Conservation (phyloP, 2,797 vertebrate genomes). For the Mico argentatus region DNA sequence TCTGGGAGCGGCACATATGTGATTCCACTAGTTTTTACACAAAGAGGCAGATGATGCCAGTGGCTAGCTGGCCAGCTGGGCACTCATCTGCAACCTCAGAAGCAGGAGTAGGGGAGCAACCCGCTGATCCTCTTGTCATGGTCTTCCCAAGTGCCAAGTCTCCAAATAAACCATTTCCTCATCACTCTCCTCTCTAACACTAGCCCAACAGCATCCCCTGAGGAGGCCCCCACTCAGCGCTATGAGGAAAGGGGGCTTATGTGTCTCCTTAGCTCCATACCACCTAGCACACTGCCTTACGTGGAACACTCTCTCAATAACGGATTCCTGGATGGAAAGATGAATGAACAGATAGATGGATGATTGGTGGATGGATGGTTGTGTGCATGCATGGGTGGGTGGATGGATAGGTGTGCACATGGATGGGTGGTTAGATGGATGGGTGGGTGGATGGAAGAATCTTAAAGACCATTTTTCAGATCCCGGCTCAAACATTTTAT, state of each 20-base stretch:
- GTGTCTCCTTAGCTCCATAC: background rate
- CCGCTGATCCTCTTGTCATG: background rate
- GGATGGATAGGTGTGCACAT: too few relatives aligned
- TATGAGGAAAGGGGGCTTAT: background rate
- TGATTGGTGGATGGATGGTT: background rate
- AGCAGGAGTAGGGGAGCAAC: background rate
- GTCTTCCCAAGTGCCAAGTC: background rate
- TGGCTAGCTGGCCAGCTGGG: constrained; percentile 49
- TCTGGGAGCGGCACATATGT: constrained; percentile 50
- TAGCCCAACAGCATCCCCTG: background rate
- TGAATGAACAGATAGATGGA: background rate
- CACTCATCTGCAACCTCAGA: constrained; percentile 26
- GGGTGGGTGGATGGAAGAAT: background rate
- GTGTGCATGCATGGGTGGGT: background rate
- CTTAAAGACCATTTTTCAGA: background rate
- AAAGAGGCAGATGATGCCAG: constrained; percentile 63
- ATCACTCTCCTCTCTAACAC: background rate
- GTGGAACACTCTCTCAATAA: background rate
- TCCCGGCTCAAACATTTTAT: background rate
- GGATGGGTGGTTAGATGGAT: background rate
- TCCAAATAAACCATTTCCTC: background rate
- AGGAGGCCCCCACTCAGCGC: background rate
- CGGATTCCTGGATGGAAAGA: background rate
- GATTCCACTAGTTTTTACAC: constrained; percentile 59
- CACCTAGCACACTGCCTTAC: background rate